Evolutionary conservation across 2,888 invertebrate species (phyloP).

Genomic region (Acanthosepion esculentum): DNA sequence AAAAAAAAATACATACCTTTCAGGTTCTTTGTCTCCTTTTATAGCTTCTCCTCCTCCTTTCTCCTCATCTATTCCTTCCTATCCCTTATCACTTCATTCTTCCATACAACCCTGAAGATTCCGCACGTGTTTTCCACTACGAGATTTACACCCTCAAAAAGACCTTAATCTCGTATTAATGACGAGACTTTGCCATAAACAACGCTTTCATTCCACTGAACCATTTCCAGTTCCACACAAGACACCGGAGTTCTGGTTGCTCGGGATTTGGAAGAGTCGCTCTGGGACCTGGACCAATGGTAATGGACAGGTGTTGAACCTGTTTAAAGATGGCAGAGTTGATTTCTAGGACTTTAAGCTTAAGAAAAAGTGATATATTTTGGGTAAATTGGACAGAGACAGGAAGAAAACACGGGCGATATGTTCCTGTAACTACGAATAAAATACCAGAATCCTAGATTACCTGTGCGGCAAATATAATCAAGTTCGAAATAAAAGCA

Average conservation of each 20-base stretch:
- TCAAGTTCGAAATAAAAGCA: too few relatives aligned
- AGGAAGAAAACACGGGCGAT: background rate
- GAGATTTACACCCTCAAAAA: background rate
- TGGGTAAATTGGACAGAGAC: background rate
- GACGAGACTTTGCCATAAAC: background rate
- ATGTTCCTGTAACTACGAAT: background rate
- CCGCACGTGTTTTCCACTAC: too few relatives aligned
- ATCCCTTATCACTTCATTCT: background rate
- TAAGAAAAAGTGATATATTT: background rate
- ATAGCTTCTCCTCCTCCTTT: background rate
- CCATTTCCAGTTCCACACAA: background rate
- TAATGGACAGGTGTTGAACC: conserved; percentile 7
- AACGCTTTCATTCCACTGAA: background rate
- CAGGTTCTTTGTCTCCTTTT: background rate
- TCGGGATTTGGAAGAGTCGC: background rate
- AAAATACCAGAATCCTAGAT: too few relatives aligned
- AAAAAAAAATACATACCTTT: background rate
- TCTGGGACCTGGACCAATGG: background rate
- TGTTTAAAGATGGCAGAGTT: background rate
- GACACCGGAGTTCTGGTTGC: background rate
- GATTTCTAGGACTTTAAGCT: background rate
- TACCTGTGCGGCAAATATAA: too few relatives aligned
- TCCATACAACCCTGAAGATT: too few relatives aligned
- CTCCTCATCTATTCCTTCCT: background rate
- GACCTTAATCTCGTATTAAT: background rate